A percentile compares a stretch with the other conserved stretches of the same genome.
Evolutionary conservation across 2,113 vertebrate species (phyloP).

Genomic region (Parus major): DNA sequence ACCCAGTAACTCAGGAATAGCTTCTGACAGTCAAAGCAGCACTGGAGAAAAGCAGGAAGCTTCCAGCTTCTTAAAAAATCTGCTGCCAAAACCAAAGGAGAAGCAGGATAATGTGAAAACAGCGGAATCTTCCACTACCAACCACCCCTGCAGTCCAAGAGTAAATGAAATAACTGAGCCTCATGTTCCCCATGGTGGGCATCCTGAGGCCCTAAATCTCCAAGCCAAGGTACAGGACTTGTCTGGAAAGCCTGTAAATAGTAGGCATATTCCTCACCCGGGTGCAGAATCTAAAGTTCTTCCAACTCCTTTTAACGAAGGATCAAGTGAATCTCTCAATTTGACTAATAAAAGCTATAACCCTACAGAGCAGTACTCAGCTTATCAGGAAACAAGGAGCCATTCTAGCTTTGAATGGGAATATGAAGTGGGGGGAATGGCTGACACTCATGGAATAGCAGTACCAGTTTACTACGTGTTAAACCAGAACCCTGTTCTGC

Average conservation of each 20-base stretch:
- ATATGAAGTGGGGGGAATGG: slow-evolving; percentile 40
- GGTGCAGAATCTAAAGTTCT: neutral
- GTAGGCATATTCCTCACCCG: neutral
- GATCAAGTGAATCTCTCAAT: slow-evolving; percentile 41
- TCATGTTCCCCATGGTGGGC: neutral
- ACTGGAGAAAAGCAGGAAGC: slow-evolving; percentile 44
- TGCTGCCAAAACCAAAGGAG: slow-evolving; percentile 54
- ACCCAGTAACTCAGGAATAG: neutral
- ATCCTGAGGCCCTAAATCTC: neutral
- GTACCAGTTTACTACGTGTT: slow-evolving; percentile 61
- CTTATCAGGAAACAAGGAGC: slow-evolving; percentile 61
- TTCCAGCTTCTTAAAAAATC: slow-evolving; percentile 48
- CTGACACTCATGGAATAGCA: slow-evolving; percentile 1
- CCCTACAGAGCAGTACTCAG: neutral
- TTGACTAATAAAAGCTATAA: slow-evolving; percentile 21
- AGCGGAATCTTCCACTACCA: neutral
- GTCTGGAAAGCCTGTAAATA: slow-evolving; percentile 37
- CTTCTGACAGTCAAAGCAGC: slow-evolving; percentile 21
- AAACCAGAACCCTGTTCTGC: slow-evolving; percentile 60
- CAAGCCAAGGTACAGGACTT: slow-evolving; percentile 42
- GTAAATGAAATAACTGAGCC: neutral
- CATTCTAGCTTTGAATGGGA: slow-evolving; percentile 69
- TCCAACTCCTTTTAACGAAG: neutral
- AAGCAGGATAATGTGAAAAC: slow-evolving; percentile 37
- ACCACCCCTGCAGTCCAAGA: neutral